These are phyloP conservation scores for Alouatta palliata DNA, from an alignment of 2,113 vertebrate genomes.

Conservation along the genomic window DNA sequence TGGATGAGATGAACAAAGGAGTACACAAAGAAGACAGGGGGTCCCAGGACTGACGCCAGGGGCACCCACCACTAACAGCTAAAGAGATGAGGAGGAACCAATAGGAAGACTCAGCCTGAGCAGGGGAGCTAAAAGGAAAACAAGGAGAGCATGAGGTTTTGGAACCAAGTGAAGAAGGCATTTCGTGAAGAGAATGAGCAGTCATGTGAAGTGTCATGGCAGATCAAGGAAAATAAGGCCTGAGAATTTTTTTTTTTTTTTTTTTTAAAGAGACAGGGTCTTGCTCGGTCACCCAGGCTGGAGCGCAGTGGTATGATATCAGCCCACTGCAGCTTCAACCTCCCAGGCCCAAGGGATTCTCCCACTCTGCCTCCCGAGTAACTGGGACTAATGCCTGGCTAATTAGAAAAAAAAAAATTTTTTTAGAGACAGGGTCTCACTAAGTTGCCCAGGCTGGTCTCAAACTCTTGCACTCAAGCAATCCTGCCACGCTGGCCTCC, in stretches of 20 bases:
- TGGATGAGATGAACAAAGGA: neutral
- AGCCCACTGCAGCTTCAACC: neutral
- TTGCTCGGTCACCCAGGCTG: too few relatives aligned
- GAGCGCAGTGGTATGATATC: too few relatives aligned
- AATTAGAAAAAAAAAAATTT: too few relatives aligned
- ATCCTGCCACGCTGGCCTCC: too few relatives aligned
- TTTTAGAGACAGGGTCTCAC: too few relatives aligned
- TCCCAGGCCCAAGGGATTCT: neutral
- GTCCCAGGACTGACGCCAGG: neutral
- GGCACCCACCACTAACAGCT: neutral
- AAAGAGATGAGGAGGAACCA: neutral
- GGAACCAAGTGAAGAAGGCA: neutral
- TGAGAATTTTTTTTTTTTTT: neutral
- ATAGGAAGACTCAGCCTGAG: neutral
- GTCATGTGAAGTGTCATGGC: neutral
- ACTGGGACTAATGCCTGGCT: neutral
- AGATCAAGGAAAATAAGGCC: neutral
- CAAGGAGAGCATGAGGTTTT: neutral
- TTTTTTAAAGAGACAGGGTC: too few relatives aligned
- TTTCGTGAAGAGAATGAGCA: neutral
- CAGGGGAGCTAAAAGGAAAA: neutral
- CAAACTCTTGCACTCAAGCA: too few relatives aligned
- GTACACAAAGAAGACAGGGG: neutral
- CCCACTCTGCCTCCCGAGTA: neutral
- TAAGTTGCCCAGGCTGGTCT: too few relatives aligned